Evolutionary conservation across 2,888 invertebrate species (phyloP).

Genomic region (Tiliacea citrago): DNA sequence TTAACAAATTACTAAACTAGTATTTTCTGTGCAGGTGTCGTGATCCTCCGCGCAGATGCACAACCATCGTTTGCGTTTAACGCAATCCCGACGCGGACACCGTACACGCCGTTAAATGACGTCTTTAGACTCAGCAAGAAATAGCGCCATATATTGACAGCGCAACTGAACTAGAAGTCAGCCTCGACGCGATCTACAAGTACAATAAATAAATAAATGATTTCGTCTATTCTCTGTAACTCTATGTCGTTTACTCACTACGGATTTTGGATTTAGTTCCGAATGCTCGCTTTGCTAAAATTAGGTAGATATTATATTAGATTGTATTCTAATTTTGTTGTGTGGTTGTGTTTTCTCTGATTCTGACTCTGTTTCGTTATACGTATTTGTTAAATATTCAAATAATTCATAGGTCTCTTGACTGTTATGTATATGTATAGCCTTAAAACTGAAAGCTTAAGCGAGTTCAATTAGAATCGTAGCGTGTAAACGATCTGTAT

Average conservation of each 20-base stretch:
- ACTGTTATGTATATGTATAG: slow-evolving; percentile 23
- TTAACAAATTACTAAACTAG: slow-evolving; percentile 2
- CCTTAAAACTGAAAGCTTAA: slow-evolving; percentile 30
- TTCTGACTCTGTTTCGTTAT: slow-evolving; percentile 34
- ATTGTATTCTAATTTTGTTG: slow-evolving; percentile 39
- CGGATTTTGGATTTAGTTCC: slow-evolving; percentile 36
- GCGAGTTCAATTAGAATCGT: slow-evolving; percentile 47
- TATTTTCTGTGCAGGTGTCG: slow-evolving; percentile 91
- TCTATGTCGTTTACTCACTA: slow-evolving; percentile 63
- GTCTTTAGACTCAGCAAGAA: slow-evolving; percentile 86
- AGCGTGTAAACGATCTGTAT: slow-evolving; percentile 62
- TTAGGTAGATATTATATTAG: slow-evolving; percentile 37
- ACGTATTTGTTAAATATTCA: slow-evolving; percentile 46
- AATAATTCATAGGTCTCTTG: slow-evolving; percentile 32
- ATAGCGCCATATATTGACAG: slow-evolving; percentile 70
- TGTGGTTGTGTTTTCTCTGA: slow-evolving; percentile 47
- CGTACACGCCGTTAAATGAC: slow-evolving; percentile 88
- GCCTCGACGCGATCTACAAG: slow-evolving; percentile 75
- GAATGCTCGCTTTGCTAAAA: slow-evolving; percentile 39
- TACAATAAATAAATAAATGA: slow-evolving; percentile 78
- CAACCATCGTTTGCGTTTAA: slow-evolving; percentile 90
- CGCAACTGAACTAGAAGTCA: slow-evolving; percentile 62
- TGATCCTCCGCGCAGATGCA: slow-evolving; percentile 95
- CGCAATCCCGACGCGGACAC: slow-evolving; percentile 86
- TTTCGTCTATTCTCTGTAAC: slow-evolving; percentile 56